Base-by-base conservation (phyloP, 2,888 invertebrate species). In the Polydrusus tereticollis region DNA sequence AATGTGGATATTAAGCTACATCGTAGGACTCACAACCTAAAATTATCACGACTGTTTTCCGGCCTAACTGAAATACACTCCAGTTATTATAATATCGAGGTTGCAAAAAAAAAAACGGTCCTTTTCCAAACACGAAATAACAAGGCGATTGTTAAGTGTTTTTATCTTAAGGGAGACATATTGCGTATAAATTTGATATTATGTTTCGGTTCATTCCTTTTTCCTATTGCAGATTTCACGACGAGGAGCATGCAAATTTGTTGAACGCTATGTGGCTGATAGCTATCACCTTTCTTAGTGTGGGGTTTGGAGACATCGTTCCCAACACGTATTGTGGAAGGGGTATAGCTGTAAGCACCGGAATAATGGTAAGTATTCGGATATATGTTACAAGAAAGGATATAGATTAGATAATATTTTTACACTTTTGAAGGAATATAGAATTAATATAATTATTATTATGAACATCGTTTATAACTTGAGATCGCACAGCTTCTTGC, bases 221-320 rank as follows among this genome's bases (percentile, higher is more conserved):
- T 33, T 45, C 21, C 80, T 82, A 85, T 89, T 55, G 52, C 52
- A 98, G 98, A 91, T 96, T 97, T 90, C 97, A 98, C 89, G 98
- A 98, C 86, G 96, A 96, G 88, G 96, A 97, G 88, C 98, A 98
- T 88, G 97, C 97, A 87, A 98, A 98, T 90, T 93, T 98, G 86
- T 92, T 97, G 87, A 99, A 99, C 90, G 97, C 99, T 84, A 98
- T 99, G 96, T 99, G 99, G 99, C 93, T 99, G 88, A 98, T 99
- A 87, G 98, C 99, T 85, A 99, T 99, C 86, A 99, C 99, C 84
- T 99, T 99, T 91, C 93, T 99, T 86, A 98, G 98, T 89, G 98
- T 99, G 85, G 99, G 99, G 86, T 99, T 99, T 89, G 99, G 99
- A 86, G 99, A 98, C 89, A 97, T 98, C 87, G 99, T 99, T 86